Base-by-base conservation (phyloP, 1,140 invertebrate species). In the Drosophila athabasca region DNA sequence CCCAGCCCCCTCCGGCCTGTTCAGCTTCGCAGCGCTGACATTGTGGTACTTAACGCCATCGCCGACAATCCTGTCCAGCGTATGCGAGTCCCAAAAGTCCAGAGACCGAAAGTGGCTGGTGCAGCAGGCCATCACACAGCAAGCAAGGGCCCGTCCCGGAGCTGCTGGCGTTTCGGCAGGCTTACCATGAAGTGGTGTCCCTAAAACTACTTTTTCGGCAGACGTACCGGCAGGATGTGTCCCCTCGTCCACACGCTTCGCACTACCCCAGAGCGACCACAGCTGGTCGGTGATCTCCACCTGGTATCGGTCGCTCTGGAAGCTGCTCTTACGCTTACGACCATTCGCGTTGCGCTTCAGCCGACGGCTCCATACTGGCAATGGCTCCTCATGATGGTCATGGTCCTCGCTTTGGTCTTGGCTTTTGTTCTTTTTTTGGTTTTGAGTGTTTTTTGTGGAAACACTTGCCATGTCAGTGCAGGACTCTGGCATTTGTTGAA, bases 31-130 rank as follows among this genome's bases (percentile, higher is more conserved):
- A 24, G 93, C 71, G 79, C 93, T 93, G 13, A 82, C 65, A 6
- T 73, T 65, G 65, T 93, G 93, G 82, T 94, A 94, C 29, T 90
- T 79, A 48, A 93, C 87, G 0, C 94, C 94, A 45, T 87, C 80
- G 11, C 91, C 85, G 1, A 94, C 89, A 24, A 94, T 92, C 6
- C 92, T 93, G 74, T 94, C 93, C n/a, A 94, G 72, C 5, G 94
- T 90, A n/a, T 91, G 88, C 3, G 92, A 52, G 46, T 92, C 93
- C 94, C 94, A 94, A 52, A 93, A 93, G 49, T 91, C 92, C 11
- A 94, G 78, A 22, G 92, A 91, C 65, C 93, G 93, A 41, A 93
- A 92, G 61, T 92, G 79, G 0, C 90, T 90, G 92, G 94, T 93
- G 0, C 92, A 93, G 9, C 93, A 78, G n/a, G 93, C 92, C 3